phyloP scores from a whole-genome alignment of 1,140 invertebrate genomes.

The Euwallacea fornicatus region DNA sequence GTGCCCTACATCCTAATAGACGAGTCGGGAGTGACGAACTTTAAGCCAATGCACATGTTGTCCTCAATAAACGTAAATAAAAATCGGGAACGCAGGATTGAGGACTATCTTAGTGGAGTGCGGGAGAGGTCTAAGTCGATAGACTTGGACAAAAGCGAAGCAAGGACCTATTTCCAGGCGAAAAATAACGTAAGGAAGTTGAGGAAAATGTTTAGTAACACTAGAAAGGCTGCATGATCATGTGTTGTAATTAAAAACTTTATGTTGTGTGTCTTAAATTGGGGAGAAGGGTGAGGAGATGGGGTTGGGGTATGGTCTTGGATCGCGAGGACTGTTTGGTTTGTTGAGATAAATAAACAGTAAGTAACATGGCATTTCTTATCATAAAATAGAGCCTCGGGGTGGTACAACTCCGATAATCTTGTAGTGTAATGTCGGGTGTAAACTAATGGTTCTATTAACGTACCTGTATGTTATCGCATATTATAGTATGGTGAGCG shows the following conservation, averaged over 20 bases:
- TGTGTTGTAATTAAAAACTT: constrained; percentile 18
- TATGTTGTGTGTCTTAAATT: constrained; percentile 26
- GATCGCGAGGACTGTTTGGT: neutral
- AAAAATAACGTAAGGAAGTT: constrained; percentile 46
- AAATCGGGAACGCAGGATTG: constrained; percentile 55
- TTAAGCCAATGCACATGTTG: constrained; percentile 75
- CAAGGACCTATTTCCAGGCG: constrained; percentile 40
- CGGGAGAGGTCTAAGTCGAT: constrained; percentile 37
- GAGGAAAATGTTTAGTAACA: constrained; percentile 43
- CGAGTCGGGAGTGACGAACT: constrained; percentile 73
- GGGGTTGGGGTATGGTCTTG: constrained; percentile 7
- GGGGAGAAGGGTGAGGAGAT: neutral
- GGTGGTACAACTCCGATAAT: too few species aligned
- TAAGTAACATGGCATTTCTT: constrained; percentile 9
- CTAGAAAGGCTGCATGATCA: constrained; percentile 44
- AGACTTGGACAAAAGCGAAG: constrained; percentile 36
- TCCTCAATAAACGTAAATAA: constrained; percentile 67
- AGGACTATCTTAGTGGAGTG: constrained; percentile 55
- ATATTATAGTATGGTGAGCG: too few species aligned
- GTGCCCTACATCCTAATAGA: constrained; percentile 76
- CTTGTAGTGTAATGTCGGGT: too few species aligned
- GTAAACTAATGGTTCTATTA: too few species aligned
- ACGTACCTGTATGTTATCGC: too few species aligned
- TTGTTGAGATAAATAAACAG: constrained; percentile 3
- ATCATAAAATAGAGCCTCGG: too few species aligned